A percentile compares a stretch with the other conserved stretches of the same genome.
phyloP scores from a whole-genome alignment of 2,797 vertebrate genomes.

The Protonibea diacanthus region DNA sequence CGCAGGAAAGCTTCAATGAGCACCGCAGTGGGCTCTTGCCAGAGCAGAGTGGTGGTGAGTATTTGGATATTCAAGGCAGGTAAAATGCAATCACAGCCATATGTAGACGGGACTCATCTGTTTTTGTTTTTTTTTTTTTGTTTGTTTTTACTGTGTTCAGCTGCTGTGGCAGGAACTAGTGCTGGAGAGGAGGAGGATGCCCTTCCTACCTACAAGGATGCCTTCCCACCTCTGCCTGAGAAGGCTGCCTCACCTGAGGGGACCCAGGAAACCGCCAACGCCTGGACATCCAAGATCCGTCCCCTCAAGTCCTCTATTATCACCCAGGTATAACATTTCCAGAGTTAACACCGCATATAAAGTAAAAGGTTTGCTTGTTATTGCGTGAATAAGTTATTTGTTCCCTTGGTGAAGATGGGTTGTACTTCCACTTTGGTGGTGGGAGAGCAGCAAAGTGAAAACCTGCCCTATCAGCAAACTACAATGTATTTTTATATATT shows the following conservation, averaged over 20 bases:
- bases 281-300: constrained; percentile 95
- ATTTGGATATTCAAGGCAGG: not conserved
- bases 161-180: constrained; percentile 87
- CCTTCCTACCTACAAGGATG: constrained; percentile 99
- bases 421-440: not conserved
- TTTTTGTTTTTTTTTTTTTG: too few species aligned
- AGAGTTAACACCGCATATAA: not conserved
- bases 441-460: too few species aligned
- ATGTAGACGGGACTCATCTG: not conserved
- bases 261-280: constrained; percentile 91
- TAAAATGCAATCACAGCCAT: not conserved
- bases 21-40: constrained; percentile 96
- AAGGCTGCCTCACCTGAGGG: constrained; percentile 93
- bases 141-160: constrained; percentile 49
- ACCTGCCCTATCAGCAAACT: too few species aligned
- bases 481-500: too few species aligned
- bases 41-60: constrained; percentile 88
- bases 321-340: constrained; percentile 90
- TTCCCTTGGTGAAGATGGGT: too few species aligned
- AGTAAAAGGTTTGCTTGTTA: not conserved
- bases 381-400: not conserved
- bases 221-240: constrained; percentile 99
- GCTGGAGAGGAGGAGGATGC: constrained; percentile 94
- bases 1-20: constrained; percentile 99
- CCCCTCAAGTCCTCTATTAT: constrained; percentile 99